These are phyloP conservation scores for Ahaetulla prasina DNA, from an alignment of 2,113 vertebrate species.

Conservation along the genomic window DNA sequence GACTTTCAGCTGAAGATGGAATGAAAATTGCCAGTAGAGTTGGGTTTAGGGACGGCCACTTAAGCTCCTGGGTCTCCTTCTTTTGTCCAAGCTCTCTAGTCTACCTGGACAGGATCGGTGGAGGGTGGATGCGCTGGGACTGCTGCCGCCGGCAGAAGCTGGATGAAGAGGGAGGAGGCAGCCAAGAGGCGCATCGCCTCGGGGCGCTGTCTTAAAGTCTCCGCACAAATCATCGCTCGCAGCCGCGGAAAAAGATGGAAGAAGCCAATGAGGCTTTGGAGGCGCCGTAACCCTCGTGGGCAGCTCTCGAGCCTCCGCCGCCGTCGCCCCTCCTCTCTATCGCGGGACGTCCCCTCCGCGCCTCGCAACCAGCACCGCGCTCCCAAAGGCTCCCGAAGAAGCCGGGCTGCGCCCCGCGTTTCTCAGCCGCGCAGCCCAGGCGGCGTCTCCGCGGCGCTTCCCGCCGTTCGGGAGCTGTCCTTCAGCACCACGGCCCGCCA, in stretches of 20 bases:
- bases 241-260: not conserved
- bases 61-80: not conserved
- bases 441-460: not conserved
- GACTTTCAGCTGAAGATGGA: not conserved
- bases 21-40: not conserved
- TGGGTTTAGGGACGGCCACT: not conserved
- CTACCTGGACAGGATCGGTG: fast-evolving
- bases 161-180: not conserved
- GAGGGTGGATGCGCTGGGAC: not conserved
- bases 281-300: not conserved
- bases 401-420: not conserved
- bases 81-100: fast-evolving
- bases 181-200: not conserved
- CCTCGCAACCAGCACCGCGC: not conserved
- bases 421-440: not conserved
- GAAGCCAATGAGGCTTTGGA: not conserved
- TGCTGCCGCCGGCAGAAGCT: not conserved
- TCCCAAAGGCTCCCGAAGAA: not conserved
- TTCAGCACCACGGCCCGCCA: constrained; percentile 39
- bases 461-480: constrained; percentile 36
- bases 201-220: not conserved
- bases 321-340: not conserved
- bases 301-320: not conserved
- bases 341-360: not conserved
- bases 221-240: not conserved